A percentile compares a stretch with the other conserved stretches of the same genome.
phyloP scores from a whole-genome alignment of 1,140 invertebrate species.

The Diorhabda sublineata region DNA sequence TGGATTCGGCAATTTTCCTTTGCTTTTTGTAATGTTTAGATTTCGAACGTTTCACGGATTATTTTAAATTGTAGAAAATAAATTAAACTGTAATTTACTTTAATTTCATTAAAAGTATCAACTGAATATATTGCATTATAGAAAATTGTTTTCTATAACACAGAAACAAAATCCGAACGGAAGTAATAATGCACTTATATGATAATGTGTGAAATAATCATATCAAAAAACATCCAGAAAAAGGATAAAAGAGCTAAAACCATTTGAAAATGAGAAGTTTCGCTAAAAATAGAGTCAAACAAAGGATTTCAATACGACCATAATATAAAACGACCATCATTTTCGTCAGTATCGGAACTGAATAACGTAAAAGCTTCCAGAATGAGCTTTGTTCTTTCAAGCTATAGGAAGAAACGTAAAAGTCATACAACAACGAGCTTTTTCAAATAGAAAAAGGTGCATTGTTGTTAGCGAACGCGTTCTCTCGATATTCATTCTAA shows the following conservation, averaged over 20 bases:
- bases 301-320: conserved; percentile 16
- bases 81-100: too few species aligned
- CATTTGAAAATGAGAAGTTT: conserved; percentile 18
- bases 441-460: conserved; percentile 36
- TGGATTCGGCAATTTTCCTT: not conserved
- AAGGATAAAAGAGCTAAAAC: conserved; percentile 3
- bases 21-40: not conserved
- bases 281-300: not conserved
- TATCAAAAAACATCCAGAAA: not conserved
- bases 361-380: conserved; percentile 43
- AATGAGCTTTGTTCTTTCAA: conserved; percentile 44
- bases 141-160: too few species aligned
- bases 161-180: too few species aligned
- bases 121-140: too few species aligned
- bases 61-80: too few species aligned
- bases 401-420: conserved; percentile 44
- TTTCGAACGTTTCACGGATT: not conserved
- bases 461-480: conserved; percentile 39
- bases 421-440: conserved; percentile 45
- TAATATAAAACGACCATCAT: conserved; percentile 42
- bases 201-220: not conserved
- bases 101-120: too few species aligned
- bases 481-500: conserved; percentile 40
- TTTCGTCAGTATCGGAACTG: conserved; percentile 44
- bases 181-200: not conserved